phyloP scores from a whole-genome alignment of 1,140 invertebrate species.

The Globodera ellingtonae region DNA sequence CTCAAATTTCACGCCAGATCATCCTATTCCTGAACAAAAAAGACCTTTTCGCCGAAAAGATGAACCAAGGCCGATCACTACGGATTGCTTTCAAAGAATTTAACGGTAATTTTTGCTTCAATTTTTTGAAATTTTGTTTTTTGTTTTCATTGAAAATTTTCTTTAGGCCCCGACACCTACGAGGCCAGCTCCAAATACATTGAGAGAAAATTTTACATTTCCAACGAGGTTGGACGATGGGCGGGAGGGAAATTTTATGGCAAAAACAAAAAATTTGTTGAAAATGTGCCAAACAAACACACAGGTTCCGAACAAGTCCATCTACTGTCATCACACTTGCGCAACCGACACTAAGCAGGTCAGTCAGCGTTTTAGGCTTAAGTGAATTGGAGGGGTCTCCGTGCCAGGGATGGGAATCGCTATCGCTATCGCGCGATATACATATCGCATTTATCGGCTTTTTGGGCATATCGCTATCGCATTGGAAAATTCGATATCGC shows the following conservation, averaged over 20 bases:
- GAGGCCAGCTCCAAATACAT: conserved; percentile 52
- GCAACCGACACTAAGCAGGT: conserved; percentile 59
- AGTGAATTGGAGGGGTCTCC: no score
- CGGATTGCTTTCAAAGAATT: conserved; percentile 51
- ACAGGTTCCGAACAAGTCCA: conserved; percentile 46
- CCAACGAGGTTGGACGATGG: conserved; percentile 43
- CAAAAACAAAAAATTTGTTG: background rate
- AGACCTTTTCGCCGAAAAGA: conserved; percentile 63
- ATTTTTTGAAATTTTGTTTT: conserved; percentile 1
- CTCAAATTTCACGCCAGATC: conserved; percentile 47
- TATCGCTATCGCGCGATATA: no score
- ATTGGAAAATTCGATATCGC: no score
- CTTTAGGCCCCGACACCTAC: conserved; percentile 50
- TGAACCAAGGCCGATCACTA: conserved; percentile 39
- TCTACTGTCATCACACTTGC: conserved; percentile 60
- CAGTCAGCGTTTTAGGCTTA: background rate
- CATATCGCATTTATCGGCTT: no score
- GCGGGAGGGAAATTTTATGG: background rate
- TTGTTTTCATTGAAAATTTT: conserved; percentile 14
- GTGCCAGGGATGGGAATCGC: no score
- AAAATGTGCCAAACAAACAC: background rate
- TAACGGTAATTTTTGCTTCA: conserved; percentile 42
- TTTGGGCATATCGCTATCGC: no score
- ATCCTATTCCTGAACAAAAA: conserved; percentile 65
- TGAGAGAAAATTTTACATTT: conserved; percentile 56